A percentile compares a stretch with the other conserved stretches of the same genome.
These are phyloP conservation scores for Penaeus indicus DNA, from an alignment of 1,140 invertebrate genomes.

Conservation along the genomic window DNA sequence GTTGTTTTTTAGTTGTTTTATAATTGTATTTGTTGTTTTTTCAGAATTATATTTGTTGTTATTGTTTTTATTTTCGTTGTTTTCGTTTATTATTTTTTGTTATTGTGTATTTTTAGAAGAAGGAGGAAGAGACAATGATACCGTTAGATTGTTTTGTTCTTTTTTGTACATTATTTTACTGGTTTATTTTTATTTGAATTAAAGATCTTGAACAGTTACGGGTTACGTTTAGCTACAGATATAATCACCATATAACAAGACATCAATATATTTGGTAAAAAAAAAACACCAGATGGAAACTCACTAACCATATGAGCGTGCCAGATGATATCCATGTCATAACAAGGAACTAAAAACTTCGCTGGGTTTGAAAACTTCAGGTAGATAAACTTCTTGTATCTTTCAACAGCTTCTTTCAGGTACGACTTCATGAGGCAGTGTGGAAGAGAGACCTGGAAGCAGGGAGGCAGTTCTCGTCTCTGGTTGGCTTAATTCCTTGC, in stretches of 20 bases:
- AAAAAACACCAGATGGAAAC: too few relatives aligned
- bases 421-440: conserved; percentile 65
- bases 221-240: too few relatives aligned
- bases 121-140: too few relatives aligned
- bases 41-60: too few relatives aligned
- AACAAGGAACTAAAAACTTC: conserved; percentile 66
- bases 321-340: conserved; percentile 67
- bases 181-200: background rate
- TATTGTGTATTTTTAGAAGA: background rate
- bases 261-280: background rate
- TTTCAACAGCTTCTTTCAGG: conserved; percentile 62
- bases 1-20: too few relatives aligned
- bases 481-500: too few relatives aligned
- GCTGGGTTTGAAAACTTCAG: conserved; percentile 63
- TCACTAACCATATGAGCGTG: conserved; percentile 65
- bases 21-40: too few relatives aligned
- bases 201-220: too few relatives aligned
- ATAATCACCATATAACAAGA: too few relatives aligned
- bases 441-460: conserved; percentile 59
- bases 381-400: conserved; percentile 66
- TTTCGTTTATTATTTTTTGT: background rate
- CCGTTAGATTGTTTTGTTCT: too few relatives aligned
- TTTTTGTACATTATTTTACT: too few relatives aligned
- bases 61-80: too few relatives aligned
- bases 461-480: background rate